These are phyloP conservation scores for Xanthia togata DNA, from an alignment of 2,888 invertebrate genomes.

Conservation along the genomic window DNA sequence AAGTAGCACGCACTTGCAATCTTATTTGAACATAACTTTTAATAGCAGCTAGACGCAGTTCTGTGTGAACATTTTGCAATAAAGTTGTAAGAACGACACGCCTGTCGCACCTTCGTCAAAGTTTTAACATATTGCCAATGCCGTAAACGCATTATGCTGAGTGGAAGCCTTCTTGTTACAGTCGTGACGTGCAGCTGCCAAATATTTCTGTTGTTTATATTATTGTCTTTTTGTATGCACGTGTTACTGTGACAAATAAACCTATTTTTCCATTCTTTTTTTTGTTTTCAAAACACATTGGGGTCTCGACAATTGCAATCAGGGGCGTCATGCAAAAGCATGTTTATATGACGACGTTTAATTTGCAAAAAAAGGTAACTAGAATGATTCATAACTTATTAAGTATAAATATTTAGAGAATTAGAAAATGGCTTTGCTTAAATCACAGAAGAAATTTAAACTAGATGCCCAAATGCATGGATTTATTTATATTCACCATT, in stretches of 20 bases:
- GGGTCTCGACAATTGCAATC: neutral
- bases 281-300: too few relatives aligned
- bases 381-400: neutral
- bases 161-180: too few relatives aligned
- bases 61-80: slow-evolving; percentile 10
- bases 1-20: neutral
- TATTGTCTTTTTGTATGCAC: too few relatives aligned
- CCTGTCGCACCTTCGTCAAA: slow-evolving; percentile 19
- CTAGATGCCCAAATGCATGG: neutral
- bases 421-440: neutral
- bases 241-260: too few relatives aligned
- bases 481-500: neutral
- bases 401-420: neutral
- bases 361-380: neutral
- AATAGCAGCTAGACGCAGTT: slow-evolving; percentile 11
- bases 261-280: too few relatives aligned
- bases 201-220: too few relatives aligned
- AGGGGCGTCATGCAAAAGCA: neutral
- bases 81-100: neutral
- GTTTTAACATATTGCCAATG: slow-evolving; percentile 19
- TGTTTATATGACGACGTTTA: neutral
- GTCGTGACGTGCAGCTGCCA: too few relatives aligned
- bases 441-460: neutral
- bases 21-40: slow-evolving; percentile 5
- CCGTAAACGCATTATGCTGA: neutral